Evolutionary conservation across 2,797 vertebrate genomes (phyloP).

Genomic region (Falco novaeseelandiae): DNA sequence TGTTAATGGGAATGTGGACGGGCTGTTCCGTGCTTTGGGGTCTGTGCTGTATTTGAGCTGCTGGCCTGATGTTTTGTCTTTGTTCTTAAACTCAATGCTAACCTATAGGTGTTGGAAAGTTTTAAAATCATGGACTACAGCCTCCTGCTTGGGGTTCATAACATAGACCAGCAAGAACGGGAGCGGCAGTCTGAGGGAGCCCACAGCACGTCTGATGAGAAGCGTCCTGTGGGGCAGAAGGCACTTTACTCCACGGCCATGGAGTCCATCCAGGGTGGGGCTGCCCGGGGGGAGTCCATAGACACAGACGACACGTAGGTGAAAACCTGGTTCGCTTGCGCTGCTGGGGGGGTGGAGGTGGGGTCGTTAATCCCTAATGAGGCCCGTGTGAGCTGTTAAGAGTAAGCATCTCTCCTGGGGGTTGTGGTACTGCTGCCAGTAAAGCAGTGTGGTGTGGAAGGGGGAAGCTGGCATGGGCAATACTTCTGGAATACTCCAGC

Average conservation of each 20-base stretch:
- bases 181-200: conserved; percentile 90
- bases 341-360: neutral
- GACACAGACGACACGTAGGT: conserved; percentile 96
- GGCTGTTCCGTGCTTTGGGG: neutral
- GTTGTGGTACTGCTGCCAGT: neutral
- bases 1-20: neutral
- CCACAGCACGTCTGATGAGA: conserved; percentile 87
- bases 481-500: neutral
- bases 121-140: conserved; percentile 99
- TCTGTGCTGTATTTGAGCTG: neutral
- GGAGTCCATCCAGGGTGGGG: conserved; percentile 98
- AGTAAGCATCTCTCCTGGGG: neutral
- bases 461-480: neutral
- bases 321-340: accelerated
- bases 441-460: neutral
- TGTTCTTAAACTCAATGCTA: neutral
- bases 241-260: conserved; percentile 98
- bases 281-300: conserved; percentile 90
- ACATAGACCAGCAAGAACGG: conserved; percentile 93
- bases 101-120: conserved; percentile 85
- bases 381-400: accelerated
- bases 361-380: neutral
- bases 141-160: conserved; percentile 95
- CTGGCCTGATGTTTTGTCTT: neutral
- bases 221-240: conserved; percentile 93